These are phyloP conservation scores for Aricia agestis DNA, from an alignment of 1,140 invertebrate genomes.

Conservation along the genomic window DNA sequence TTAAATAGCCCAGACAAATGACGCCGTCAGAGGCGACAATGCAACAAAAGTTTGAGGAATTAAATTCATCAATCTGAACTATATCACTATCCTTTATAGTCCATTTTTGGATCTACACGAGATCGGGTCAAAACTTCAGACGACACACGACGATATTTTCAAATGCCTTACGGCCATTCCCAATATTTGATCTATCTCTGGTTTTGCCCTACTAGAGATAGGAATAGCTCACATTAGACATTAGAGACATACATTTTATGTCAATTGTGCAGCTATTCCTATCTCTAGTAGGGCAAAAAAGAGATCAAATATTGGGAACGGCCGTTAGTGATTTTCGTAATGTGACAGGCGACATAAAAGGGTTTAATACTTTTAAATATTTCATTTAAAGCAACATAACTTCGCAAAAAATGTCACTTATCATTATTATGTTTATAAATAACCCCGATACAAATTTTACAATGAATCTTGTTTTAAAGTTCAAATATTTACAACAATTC, in stretches of 20 bases:
- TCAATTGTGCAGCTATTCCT: no score
- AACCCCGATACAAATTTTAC: background rate
- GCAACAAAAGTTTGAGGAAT: constrained; percentile 27
- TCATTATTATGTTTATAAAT: background rate
- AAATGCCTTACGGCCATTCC: no score
- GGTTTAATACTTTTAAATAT: background rate
- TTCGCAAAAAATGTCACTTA: background rate
- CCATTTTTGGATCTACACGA: background rate
- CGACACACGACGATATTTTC: background rate
- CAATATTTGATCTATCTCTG: no score
- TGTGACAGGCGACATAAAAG: background rate
- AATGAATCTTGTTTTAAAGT: background rate
- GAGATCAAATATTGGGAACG: no score
- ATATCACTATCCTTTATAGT: background rate
- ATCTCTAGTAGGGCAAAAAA: no score
- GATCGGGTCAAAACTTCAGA: background rate
- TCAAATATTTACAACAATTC: background rate
- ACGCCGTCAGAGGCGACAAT: constrained; percentile 62
- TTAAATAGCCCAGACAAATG: constrained; percentile 73
- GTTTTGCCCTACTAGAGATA: no score
- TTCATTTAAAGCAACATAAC: background rate
- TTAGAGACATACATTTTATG: no score
- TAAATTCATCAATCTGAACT: background rate
- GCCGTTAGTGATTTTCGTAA: no score
- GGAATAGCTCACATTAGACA: no score